Evolutionary conservation across 1,140 invertebrate genomes (phyloP).

Genomic region (Tribolium madens): DNA sequence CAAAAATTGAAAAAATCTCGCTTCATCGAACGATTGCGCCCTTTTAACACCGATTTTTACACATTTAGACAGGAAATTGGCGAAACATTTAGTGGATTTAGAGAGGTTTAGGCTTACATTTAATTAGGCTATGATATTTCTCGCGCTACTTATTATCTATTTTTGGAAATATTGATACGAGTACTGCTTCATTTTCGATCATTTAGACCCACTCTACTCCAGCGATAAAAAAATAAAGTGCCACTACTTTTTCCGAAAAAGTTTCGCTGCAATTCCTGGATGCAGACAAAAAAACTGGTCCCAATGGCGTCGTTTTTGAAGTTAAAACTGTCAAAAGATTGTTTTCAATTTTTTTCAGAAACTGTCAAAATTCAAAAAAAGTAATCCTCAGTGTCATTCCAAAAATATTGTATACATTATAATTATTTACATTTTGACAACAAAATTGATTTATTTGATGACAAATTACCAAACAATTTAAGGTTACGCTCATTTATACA

Average conservation of each 20-base stretch:
- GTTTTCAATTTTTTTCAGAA: too few species aligned
- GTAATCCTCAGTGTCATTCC: too few species aligned
- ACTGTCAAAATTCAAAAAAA: too few species aligned
- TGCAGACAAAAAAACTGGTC: neutral
- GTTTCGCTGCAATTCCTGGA: neutral
- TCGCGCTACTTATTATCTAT: neutral
- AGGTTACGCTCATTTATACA: too few species aligned
- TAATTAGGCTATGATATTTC: slow-evolving; percentile 45
- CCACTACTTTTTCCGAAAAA: neutral
- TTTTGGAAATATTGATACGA: slow-evolving; percentile 10
- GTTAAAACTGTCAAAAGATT: too few species aligned
- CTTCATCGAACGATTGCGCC: slow-evolving; percentile 33
- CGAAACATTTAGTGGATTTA: slow-evolving; percentile 43
- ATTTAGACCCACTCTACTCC: neutral
- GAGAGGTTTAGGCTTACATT: slow-evolving; percentile 38
- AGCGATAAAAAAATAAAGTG: neutral
- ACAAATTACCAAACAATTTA: too few species aligned
- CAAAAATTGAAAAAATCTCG: neutral
- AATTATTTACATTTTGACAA: too few species aligned
- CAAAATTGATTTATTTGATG: too few species aligned
- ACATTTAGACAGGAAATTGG: slow-evolving; percentile 43
- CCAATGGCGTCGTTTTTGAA: neutral
- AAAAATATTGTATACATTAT: too few species aligned
- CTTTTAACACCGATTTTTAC: slow-evolving; percentile 29
- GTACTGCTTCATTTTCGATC: neutral